Conservation (phyloP, 30 jellyfish, hydroid and myxozoan species). For the Aurelia sp. region DNA sequence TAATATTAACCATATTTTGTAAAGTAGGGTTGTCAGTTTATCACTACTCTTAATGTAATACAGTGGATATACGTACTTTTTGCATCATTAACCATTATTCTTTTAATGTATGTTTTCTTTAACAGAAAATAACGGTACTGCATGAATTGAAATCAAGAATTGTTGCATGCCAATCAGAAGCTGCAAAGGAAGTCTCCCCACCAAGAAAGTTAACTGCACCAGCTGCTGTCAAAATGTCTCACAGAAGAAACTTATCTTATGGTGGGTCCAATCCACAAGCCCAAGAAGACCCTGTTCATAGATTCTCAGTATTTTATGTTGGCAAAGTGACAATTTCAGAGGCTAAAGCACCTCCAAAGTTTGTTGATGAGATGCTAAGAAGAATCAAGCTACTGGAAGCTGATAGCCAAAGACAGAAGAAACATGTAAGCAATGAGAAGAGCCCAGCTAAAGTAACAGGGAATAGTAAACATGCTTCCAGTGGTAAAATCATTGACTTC, state of each 20-base stretch:
- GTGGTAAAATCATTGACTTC: slow-evolving; percentile 36
- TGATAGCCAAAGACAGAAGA: slow-evolving; percentile 21
- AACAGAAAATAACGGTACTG: slow-evolving; percentile 76
- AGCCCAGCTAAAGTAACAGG: slow-evolving; percentile 38
- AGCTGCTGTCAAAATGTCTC: slow-evolving; percentile 58
- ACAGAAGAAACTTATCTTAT: slow-evolving; percentile 85
- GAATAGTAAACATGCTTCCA: slow-evolving; percentile 34
- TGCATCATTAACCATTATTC: neutral
- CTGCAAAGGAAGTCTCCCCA: slow-evolving; percentile 47
- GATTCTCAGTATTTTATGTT: slow-evolving; percentile 92
- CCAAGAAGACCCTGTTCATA: slow-evolving; percentile 68
- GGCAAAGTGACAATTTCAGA: slow-evolving; percentile 94
- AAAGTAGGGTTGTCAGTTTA: too few species aligned
- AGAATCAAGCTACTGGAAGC: slow-evolving; percentile 57
- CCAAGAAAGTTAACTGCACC: slow-evolving; percentile 35
- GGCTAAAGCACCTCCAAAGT: slow-evolving; percentile 94
- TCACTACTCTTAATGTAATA: too few species aligned
- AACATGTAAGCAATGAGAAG: slow-evolving; percentile 8
- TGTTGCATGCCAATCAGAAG: slow-evolving; percentile 58
- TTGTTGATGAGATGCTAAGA: slow-evolving; percentile 85
- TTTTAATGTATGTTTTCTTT: neutral
- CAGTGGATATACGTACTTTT: too few species aligned
- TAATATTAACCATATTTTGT: too few species aligned
- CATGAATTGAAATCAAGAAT: slow-evolving; percentile 78
- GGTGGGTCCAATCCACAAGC: slow-evolving; percentile 79